Base-by-base conservation (phyloP, 2,797 vertebrate species). In the Argya squamiceps region DNA sequence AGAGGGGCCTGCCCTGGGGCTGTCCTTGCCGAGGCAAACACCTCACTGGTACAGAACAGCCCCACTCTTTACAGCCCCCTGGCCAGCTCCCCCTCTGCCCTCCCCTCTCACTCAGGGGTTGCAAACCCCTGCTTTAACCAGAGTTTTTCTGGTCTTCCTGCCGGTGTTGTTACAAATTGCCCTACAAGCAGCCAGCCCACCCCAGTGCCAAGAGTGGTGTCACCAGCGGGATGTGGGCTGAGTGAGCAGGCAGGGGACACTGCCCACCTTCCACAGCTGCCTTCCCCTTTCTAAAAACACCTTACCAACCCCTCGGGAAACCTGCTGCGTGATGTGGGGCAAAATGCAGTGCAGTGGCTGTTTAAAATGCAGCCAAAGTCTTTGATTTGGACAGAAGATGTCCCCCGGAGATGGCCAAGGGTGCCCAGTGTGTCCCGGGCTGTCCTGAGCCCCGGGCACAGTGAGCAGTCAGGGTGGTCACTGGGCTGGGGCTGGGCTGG, bases 121-220 rank as follows among this genome's bases (percentile, higher is more conserved):
- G 58, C 34, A 62, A 88, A 1, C 1, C 1, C 6, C n/a, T 0
- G 1, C 46, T 55, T 63, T 55, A 71, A 71, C 18, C 0, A 0
- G 21, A 0, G 21, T 26, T 85, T 55, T 78, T 46, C 53, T 75
- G 67, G 2, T 60, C 8, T 53, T 78, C 63, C 58, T 78, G 32
- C 15, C 44, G 55, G 15, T 26, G 15, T 12, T 37, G 44, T n/a
- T n/a, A 34, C 17, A 49, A 88, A 36, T 1, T 11, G 5, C 7
- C n/a, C 19, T 19, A 9, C 13, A 24, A 53, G 60, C 14, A 12
- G 16, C 17, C 44, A 36, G 43, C 56, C 50, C 6, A 3, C 3
- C 49, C 46, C 1, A 3, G 32, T n/a, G 69, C 32, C 50, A 27
- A 2, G 60, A 18, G 20, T 0, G 0, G 43, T 22, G 56, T 49